Evolutionary conservation across 1,140 invertebrate genomes (phyloP).

Genomic region (Drosophila repleta): DNA sequence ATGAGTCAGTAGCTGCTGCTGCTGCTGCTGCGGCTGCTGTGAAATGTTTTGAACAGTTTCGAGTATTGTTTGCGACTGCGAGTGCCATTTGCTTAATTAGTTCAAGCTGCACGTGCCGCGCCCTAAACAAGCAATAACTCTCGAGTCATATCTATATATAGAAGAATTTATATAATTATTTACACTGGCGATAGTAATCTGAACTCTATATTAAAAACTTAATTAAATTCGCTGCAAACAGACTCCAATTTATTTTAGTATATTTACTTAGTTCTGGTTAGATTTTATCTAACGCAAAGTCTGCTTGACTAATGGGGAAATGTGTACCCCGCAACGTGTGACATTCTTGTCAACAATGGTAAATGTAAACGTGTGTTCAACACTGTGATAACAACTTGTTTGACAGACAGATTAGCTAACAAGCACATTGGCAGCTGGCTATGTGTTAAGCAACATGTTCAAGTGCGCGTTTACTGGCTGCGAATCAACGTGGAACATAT

Average conservation of each 20-base stretch:
- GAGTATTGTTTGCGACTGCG: background rate
- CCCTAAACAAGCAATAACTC: conserved; percentile 3
- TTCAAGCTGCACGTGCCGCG: conserved; percentile 9
- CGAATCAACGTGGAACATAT: background rate
- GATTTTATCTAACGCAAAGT: background rate
- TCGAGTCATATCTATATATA: conserved; percentile 5
- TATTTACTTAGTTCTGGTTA: background rate
- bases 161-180: background rate
- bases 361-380: background rate
- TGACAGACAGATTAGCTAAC: conserved; percentile 9
- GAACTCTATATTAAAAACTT: too few relatives aligned
- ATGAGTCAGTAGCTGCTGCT: conserved; percentile 1
- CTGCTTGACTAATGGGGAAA: background rate
- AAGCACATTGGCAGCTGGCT: background rate
- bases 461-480: background rate
- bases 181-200: too few relatives aligned
- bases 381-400: background rate
- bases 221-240: background rate
- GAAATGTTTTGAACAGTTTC: conserved; percentile 4
- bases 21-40: background rate
- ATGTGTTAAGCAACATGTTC: background rate
- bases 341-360: background rate
- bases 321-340: background rate
- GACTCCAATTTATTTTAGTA: background rate
- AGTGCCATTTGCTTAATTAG: conserved; percentile 8